These are phyloP conservation scores for Chrysina gloriosa DNA, from an alignment of 2,888 invertebrate species.

Conservation along the genomic window DNA sequence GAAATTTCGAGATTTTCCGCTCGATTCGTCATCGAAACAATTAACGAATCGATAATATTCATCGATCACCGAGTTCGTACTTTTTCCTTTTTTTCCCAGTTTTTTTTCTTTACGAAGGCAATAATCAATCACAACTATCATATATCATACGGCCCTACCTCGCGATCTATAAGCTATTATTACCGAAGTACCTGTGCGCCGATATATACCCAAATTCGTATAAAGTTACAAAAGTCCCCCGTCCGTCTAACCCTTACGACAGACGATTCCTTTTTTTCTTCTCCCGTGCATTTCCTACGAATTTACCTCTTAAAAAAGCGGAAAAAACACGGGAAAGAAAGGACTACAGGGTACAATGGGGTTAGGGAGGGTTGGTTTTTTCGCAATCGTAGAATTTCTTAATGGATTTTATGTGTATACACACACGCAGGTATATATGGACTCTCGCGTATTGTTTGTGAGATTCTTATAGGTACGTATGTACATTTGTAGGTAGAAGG, in stretches of 20 bases:
- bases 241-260: slow-evolving; percentile 26
- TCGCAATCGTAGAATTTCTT: slow-evolving; percentile 10
- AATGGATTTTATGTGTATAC: not conserved
- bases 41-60: slow-evolving; percentile 14
- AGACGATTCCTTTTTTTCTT: slow-evolving; percentile 20
- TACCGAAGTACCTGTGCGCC: not conserved
- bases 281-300: not conserved
- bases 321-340: not conserved
- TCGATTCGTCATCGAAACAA: slow-evolving; percentile 16
- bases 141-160: not conserved
- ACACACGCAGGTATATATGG: not conserved
- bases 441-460: not conserved
- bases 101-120: too few species aligned
- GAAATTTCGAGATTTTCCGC: slow-evolving; percentile 23
- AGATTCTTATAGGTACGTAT: not conserved
- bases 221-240: slow-evolving; percentile 21
- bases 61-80: not conserved
- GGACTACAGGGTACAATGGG: not conserved
- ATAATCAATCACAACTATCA: slow-evolving; percentile 8
- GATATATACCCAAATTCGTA: slow-evolving; percentile 6
- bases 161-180: not conserved
- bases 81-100: too few species aligned
- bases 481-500: not conserved
- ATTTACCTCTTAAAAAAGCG: not conserved
- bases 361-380: not conserved